A percentile compares a stretch with the other conserved stretches of the same genome.
Conservation (phyloP, 23 tunicate species). For the Corella eumyota region DNA sequence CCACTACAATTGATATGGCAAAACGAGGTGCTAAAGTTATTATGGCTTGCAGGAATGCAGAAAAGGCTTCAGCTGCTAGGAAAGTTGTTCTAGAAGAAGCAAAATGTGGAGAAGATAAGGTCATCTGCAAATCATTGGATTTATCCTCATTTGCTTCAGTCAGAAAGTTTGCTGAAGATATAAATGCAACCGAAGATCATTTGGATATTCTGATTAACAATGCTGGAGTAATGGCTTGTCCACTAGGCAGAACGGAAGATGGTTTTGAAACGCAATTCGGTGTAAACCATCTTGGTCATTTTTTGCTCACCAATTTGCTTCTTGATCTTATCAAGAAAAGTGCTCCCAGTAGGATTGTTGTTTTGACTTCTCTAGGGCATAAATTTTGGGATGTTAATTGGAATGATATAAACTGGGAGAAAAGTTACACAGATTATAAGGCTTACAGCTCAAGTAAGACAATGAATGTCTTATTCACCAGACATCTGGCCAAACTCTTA, state of each 20-base stretch:
- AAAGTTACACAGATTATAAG: neutral
- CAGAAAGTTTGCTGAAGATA: constrained; percentile 31
- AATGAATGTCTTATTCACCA: neutral
- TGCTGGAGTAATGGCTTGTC: constrained; percentile 66
- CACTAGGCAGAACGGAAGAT: constrained; percentile 38
- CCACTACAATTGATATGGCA: too few relatives aligned
- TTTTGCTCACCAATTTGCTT: constrained; percentile 43
- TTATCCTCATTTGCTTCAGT: constrained; percentile 31
- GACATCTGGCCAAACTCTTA: constrained; percentile 8
- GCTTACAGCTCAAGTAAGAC: constrained; percentile 13
- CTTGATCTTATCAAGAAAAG: constrained; percentile 45
- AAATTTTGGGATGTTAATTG: neutral
- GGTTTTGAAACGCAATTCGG: constrained; percentile 64
- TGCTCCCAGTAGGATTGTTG: constrained; percentile 10
- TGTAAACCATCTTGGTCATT: constrained; percentile 52
- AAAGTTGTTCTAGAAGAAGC: constrained; percentile 2
- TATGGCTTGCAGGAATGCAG: too few relatives aligned
- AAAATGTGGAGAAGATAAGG: constrained; percentile 1
- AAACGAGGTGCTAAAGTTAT: too few relatives aligned
- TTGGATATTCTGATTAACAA: constrained; percentile 33
- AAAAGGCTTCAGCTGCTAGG: too few relatives aligned
- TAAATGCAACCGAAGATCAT: constrained; percentile 19
- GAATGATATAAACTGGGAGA: constrained; percentile 5
- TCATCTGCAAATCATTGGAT: constrained; percentile 30
- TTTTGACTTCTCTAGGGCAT: neutral